Base-by-base conservation (phyloP, 2,113 vertebrate species). In the Apteryx mantelli region DNA sequence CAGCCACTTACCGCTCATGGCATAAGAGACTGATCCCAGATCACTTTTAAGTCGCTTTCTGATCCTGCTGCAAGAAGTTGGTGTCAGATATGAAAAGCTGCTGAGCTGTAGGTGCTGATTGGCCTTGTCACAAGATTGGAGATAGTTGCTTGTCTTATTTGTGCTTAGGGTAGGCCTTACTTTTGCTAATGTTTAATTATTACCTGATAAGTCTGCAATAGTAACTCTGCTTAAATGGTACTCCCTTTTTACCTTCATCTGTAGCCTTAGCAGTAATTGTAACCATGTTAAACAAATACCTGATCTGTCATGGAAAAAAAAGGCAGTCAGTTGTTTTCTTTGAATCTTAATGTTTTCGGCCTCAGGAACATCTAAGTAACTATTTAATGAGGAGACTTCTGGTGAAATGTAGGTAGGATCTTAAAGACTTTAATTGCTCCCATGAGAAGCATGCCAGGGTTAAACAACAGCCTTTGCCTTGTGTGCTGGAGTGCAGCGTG, bases 381-480 rank as follows among this genome's bases (percentile, higher is more conserved):
- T 92, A 21, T 84, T 97, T 96, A 97, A 97, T 90, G 96, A 97
- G 96, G 94, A 91, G 92, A 56, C 32, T 95, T 96, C 95, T 95
- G 85, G 78, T 95, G 89, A 97, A 94, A 85, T 12, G 25, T 56
- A 93, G 96, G 95, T 97, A 91, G 91, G 85, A 93, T 93, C 91
- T 96, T 97, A 89, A 96, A 97, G 89, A 64, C 89, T 97, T 95
- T 84, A 97, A 96, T 61, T 97, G 95, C 84, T 98, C 89, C 96
- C 24, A 4, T 74, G 97, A 96, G 97, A 93, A 97, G 88, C 84
- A 92, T 94, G 94, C 90, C 95, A 97, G 95, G 94, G 91, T 94
- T 79, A 97, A 97, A 86, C 74, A 90, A 95, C 91, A 95, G 82
- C 1, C 2, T 88, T 97, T 75, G 68, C 60, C 82, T 96, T 89